Conservation (phyloP, 2,888 invertebrate species). For the Brenthis ino region DNA sequence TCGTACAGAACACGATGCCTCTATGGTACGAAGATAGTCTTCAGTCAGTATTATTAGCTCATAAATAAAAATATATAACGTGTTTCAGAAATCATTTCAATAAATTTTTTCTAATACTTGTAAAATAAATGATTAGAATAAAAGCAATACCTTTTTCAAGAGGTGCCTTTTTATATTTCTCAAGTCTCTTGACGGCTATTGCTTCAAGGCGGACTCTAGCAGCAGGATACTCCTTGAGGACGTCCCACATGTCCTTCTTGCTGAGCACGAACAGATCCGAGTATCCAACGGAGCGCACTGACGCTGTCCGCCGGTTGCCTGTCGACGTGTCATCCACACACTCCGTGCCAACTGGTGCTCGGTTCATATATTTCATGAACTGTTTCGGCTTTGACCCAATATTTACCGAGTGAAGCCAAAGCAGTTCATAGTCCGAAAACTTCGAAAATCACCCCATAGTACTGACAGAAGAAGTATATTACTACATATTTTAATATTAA, state of each 20-base stretch:
- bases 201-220: conserved; percentile 97
- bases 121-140: too few species aligned
- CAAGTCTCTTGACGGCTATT: conserved; percentile 97
- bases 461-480: conserved; percentile 1
- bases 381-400: conserved; percentile 48
- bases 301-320: conserved; percentile 99
- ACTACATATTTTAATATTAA: conserved; percentile 7
- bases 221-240: conserved; percentile 96
- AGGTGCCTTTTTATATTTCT: conserved; percentile 98
- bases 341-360: conserved; percentile 79
- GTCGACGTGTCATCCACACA: conserved; percentile 83
- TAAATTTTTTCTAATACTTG: too few species aligned
- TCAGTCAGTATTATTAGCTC: too few species aligned
- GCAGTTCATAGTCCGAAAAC: conserved; percentile 24
- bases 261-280: conserved; percentile 99
- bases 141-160: conserved; percentile 90
- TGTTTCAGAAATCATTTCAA: too few species aligned
- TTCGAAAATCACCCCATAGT: conserved; percentile 39
- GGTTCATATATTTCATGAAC: conserved; percentile 55
- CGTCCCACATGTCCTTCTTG: conserved; percentile 99
- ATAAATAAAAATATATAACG: too few species aligned
- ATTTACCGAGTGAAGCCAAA: conserved; percentile 31
- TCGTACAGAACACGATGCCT: too few species aligned
- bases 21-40: too few species aligned
- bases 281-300: conserved; percentile 98